Evolutionary conservation across 2,888 invertebrate genomes (phyloP).

Genomic region (Xiphydria camelus): DNA sequence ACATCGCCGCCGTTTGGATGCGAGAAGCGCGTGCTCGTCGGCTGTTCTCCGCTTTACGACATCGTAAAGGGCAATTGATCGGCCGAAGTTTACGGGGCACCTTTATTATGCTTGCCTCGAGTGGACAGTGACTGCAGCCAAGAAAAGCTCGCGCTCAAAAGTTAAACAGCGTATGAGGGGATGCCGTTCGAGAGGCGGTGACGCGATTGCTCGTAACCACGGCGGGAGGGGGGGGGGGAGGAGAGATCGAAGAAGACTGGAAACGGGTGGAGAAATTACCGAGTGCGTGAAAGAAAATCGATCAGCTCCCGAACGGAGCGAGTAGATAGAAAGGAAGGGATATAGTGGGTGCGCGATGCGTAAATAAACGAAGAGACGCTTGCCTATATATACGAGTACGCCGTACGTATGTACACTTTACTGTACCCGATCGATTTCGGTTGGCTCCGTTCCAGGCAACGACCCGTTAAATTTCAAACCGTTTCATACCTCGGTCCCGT

Average conservation of each 20-base stretch:
- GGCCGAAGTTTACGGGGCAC: slow-evolving; percentile 21
- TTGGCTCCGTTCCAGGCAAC: slow-evolving; percentile 34
- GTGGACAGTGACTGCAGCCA: slow-evolving; percentile 16
- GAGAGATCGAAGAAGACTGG: no score
- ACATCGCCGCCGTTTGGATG: not conserved
- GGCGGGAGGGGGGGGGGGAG: no score
- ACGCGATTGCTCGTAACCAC: no score
- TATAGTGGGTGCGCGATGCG: no score
- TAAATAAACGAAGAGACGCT: slow-evolving; percentile 46
- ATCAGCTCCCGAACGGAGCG: not conserved
- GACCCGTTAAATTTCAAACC: slow-evolving; percentile 34
- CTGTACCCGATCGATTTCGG: slow-evolving; percentile 37
- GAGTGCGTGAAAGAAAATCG: not conserved
- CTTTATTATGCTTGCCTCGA: slow-evolving; percentile 27
- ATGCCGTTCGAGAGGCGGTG: no score
- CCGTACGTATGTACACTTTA: slow-evolving; percentile 23
- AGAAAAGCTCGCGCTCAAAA: no score
- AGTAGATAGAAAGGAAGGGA: not conserved
- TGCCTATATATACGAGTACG: not conserved
- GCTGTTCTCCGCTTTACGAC: slow-evolving; percentile 16
- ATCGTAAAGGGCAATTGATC: slow-evolving; percentile 25
- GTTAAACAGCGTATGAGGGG: no score
- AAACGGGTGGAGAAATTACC: not conserved
- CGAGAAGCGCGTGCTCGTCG: not conserved
- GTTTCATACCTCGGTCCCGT: no score